Percentiles rank a stretch among this genome's conserved stretches.
These are phyloP conservation scores for Carassius auratus DNA, from an alignment of 2,113 vertebrate species.

Conservation along the genomic window DNA sequence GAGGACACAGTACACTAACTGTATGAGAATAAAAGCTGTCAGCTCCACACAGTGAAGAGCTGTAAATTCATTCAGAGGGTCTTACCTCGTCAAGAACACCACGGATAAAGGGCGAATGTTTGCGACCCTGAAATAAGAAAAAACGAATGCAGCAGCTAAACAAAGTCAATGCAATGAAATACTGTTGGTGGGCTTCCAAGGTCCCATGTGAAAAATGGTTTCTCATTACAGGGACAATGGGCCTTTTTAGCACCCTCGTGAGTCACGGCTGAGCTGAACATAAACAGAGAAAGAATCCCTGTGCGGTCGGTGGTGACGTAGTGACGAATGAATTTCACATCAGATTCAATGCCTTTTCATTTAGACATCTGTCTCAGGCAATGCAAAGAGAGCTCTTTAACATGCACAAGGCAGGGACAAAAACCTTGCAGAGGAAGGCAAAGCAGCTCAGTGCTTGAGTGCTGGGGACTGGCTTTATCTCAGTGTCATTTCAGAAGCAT, in stretches of 20 bases:
- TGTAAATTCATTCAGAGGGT: constrained; percentile 55
- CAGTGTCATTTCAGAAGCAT: neutral
- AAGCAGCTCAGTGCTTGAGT: neutral
- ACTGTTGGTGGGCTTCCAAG: constrained; percentile 46
- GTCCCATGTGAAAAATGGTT: constrained; percentile 34
- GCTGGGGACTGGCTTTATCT: constrained; percentile 4
- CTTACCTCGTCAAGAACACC: constrained; percentile 26
- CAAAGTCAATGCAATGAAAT: constrained; percentile 57
- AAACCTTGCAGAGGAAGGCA: neutral
- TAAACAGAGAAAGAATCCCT: neutral
- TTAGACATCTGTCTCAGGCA: neutral
- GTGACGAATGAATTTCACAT: constrained; percentile 28
- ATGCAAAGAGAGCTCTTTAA: neutral
- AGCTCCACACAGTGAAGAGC: constrained; percentile 21
- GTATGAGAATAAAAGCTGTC: neutral
- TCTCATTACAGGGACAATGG: constrained; percentile 53
- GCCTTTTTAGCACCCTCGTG: constrained; percentile 37
- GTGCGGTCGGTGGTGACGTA: neutral
- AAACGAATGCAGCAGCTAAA: neutral
- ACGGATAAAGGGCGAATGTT: neutral
- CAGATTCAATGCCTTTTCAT: constrained; percentile 31
- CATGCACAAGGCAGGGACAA: constrained; percentile 25
- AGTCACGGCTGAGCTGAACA: neutral
- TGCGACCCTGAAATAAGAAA: constrained; percentile 6
- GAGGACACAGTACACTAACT: neutral